Evolutionary conservation across 2,888 invertebrate species (phyloP), one percentile per base, ranked within the genome.

Genomic region (Meteorus colon): DNA sequence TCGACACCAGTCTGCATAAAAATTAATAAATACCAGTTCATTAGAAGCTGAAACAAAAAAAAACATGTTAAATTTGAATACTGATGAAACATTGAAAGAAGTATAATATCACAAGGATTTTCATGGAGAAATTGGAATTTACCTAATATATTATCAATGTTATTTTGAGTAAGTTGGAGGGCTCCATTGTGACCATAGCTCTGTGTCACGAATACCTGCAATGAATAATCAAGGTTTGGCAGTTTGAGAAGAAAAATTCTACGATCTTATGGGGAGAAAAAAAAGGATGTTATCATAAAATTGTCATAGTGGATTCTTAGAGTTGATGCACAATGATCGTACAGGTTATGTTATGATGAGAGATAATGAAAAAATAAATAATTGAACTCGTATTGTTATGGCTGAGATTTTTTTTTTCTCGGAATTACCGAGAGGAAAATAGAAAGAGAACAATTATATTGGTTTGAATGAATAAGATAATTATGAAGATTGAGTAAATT

Each of bases 1-100:
- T 86, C 97, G 94, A 91, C 99, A 99, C 99, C 99, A 99, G 89
- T 99, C 98, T 41, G 99, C 99, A 91, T 99, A 99, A 91, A 99
- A 99, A 91, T 99, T 99, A 79, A 99, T 94, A 90, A 99, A 96
- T 79, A 99, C 98, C 90, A 99, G 91, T 92, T 99, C 98, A 92
- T 98, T 97, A 78, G 95, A 94, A 79, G 96, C 98, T 98, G 92
- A 80, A 95, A 94, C 83, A 83, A 81, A 34, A 69, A 48, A 1
- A 67, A 0, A 48, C 5, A n/a, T 24, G 19, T 19, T 19, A 51
- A 55, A 51, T 41, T 34, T 12, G 45, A 41, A 66, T 63, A 29
- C 48, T 16, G 24, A 62, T 27, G 45, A 37, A 41, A 37, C 24
- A 60, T 24, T 27, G 59, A 29, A n/a, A 55, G 19, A 19, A 71